A percentile compares a stretch with the other conserved stretches of the same genome.
phyloP scores from a whole-genome alignment of 2,888 invertebrate genomes.

The Digitonthophagus gazella region DNA sequence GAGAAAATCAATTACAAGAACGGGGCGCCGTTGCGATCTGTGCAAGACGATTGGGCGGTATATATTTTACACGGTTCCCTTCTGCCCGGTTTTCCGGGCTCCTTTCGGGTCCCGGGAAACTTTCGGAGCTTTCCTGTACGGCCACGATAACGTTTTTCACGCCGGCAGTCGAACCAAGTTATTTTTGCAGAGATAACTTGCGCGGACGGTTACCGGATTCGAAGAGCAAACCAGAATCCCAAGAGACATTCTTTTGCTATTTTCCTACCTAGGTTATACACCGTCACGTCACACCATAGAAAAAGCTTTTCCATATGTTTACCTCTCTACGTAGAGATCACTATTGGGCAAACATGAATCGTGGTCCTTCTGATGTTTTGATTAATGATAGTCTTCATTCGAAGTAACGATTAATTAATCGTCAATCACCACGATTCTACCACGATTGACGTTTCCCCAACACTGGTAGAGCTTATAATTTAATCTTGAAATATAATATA shows the following conservation, averaged over 20 bases:
- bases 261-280: too few relatives aligned
- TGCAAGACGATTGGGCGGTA: background rate
- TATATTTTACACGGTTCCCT: background rate
- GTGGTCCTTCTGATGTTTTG: too few relatives aligned
- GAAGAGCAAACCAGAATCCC: background rate
- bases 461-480: too few relatives aligned
- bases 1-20: background rate
- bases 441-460: too few relatives aligned
- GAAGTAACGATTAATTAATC: too few relatives aligned
- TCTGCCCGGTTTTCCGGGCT: background rate
- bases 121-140: conserved; percentile 14
- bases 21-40: background rate
- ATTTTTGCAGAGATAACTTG: background rate
- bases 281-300: too few relatives aligned
- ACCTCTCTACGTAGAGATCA: too few relatives aligned
- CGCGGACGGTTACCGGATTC: background rate
- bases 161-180: background rate
- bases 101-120: background rate
- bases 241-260: background rate
- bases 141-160: conserved; percentile 16
- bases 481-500: too few relatives aligned
- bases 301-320: too few relatives aligned
- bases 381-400: too few relatives aligned
- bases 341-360: too few relatives aligned
- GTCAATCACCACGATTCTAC: too few relatives aligned